A percentile compares a stretch with the other conserved stretches of the same genome.
These are phyloP conservation scores for Eupelmus urozonus DNA, from an alignment of 2,888 invertebrate species.

Conservation along the genomic window DNA sequence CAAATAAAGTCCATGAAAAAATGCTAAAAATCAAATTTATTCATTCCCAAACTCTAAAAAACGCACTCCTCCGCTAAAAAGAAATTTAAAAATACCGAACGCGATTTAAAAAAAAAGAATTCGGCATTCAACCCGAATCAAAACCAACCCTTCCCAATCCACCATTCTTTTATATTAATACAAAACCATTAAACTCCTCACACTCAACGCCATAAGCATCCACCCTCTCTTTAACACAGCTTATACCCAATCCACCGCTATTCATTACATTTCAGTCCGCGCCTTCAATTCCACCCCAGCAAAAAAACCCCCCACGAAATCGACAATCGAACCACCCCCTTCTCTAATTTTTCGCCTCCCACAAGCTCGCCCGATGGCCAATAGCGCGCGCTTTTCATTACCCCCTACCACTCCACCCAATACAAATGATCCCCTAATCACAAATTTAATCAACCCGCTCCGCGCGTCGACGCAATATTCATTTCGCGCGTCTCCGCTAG, in stretches of 20 bases:
- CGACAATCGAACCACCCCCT: constrained; percentile 36
- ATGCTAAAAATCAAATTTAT: too few species aligned
- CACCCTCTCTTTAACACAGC: not conserved
- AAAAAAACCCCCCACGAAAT: too few species aligned
- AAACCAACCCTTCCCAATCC: too few species aligned
- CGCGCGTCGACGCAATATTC: constrained; percentile 26
- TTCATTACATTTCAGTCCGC: constrained; percentile 8
- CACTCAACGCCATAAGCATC: not conserved
- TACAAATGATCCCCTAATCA: constrained; percentile 53
- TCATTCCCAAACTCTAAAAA: too few species aligned
- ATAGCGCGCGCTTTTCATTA: constrained; percentile 33
- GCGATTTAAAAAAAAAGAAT: too few species aligned
- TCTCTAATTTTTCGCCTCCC: not conserved
- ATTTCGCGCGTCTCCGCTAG: not conserved
- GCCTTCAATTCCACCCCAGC: constrained; percentile 34
- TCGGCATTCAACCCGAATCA: too few species aligned
- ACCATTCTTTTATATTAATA: not conserved
- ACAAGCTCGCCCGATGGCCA: not conserved
- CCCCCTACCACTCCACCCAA: not conserved
- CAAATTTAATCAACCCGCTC: constrained; percentile 48
- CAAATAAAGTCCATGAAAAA: too few species aligned
- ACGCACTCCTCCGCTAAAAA: too few species aligned
- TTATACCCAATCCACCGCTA: not conserved
- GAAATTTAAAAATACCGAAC: too few species aligned
- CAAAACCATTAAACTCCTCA: not conserved